These are phyloP conservation scores for Semicossyphus pulcher DNA, from an alignment of 2,113 vertebrate genomes.

Conservation along the genomic window DNA sequence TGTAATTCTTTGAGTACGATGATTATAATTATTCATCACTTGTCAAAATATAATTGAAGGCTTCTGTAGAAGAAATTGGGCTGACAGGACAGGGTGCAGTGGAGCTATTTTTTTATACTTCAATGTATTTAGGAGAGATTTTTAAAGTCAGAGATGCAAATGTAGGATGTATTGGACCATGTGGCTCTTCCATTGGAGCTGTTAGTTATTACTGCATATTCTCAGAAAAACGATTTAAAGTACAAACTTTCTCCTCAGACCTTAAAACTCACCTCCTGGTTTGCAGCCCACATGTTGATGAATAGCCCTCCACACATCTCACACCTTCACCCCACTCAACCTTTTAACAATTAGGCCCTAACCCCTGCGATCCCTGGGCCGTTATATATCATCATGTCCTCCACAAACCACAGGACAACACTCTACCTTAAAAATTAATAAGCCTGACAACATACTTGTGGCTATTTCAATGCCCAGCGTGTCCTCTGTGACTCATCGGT, in stretches of 20 bases:
- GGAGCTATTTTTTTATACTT: background rate
- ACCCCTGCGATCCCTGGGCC: constrained; percentile 32
- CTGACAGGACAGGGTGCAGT: background rate
- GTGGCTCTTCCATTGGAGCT: background rate
- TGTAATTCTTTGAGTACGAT: background rate
- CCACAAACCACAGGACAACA: constrained; percentile 68
- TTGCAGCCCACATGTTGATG: constrained; percentile 22
- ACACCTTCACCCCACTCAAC: constrained; percentile 62
- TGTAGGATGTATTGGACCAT: background rate
- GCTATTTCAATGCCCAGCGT: constrained; percentile 72
- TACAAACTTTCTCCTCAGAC: constrained; percentile 16
- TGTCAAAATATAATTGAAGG: constrained; percentile 14
- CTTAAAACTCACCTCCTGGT: constrained; percentile 12
- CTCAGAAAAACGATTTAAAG: background rate
- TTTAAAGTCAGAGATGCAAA: background rate
- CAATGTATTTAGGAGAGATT: background rate
- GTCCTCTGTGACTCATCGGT: constrained; percentile 79
- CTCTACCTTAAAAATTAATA: constrained; percentile 78
- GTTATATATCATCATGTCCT: constrained; percentile 65
- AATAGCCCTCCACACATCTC: constrained; percentile 21
- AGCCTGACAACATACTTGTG: constrained; percentile 75
- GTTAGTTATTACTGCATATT: background rate
- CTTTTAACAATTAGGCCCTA: constrained; percentile 59
- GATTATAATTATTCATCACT: background rate
- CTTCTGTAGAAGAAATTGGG: background rate